These are phyloP conservation scores for Acanthosepion pharaonis DNA, from an alignment of 2,888 invertebrate genomes.

Conservation along the genomic window DNA sequence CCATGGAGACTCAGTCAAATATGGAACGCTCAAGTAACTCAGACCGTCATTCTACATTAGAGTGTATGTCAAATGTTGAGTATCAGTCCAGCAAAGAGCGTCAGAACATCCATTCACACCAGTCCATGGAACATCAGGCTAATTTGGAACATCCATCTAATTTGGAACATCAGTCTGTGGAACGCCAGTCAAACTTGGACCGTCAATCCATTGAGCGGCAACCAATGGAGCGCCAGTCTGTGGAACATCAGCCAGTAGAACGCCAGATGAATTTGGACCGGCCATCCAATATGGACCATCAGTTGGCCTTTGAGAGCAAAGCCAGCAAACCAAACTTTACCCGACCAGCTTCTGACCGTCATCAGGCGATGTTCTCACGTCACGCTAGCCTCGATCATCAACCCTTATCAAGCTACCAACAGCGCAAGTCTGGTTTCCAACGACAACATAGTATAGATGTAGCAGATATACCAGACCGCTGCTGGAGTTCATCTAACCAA, in stretches of 20 bases:
- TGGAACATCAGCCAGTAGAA: conserved; percentile 25
- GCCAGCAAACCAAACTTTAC: conserved; percentile 48
- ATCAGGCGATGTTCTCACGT: conserved; percentile 39
- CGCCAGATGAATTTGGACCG: conserved; percentile 38
- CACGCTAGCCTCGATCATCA: conserved; percentile 47
- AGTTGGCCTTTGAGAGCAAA: neutral
- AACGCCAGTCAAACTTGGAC: conserved; percentile 25
- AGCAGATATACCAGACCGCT: conserved; percentile 41
- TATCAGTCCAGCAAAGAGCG: conserved; percentile 35
- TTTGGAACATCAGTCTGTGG: conserved; percentile 42
- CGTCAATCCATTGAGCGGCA: conserved; percentile 42
- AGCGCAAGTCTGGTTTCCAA: conserved; percentile 37
- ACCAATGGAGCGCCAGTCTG: conserved; percentile 40
- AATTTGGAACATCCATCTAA: conserved; percentile 11
- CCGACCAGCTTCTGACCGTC: conserved; percentile 52
- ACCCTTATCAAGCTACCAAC: conserved; percentile 41
- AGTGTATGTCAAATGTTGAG: neutral
- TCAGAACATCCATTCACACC: conserved; percentile 33
- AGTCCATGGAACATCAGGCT: conserved; percentile 37
- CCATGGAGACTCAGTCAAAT: conserved; percentile 11
- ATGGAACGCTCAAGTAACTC: conserved; percentile 38
- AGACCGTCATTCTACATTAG: conserved; percentile 40
- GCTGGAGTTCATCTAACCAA: neutral
- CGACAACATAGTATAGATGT: conserved; percentile 46
- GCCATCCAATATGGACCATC: conserved; percentile 34